Evolutionary conservation across 1,140 invertebrate species (phyloP).

Genomic region (Subanguina moxae): DNA sequence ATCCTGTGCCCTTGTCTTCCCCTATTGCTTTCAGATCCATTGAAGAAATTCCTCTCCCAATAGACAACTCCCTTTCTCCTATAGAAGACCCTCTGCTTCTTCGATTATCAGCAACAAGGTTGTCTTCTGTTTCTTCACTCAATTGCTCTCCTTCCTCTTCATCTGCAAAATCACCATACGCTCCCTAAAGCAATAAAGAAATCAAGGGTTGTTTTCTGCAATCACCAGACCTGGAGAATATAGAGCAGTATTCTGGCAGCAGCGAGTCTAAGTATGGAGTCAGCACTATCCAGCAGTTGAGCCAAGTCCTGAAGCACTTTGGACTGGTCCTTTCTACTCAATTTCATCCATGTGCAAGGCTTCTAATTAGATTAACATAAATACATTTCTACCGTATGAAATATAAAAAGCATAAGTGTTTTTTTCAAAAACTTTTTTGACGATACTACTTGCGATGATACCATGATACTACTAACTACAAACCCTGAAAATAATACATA

Average conservation of each 20-base stretch:
- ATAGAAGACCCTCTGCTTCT: not conserved
- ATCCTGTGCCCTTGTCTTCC: slow-evolving; percentile 40
- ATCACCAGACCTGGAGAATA: slow-evolving; percentile 44
- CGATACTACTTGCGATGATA: too few relatives aligned
- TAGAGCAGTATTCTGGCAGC: slow-evolving; percentile 53
- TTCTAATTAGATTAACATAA: not conserved
- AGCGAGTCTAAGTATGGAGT: slow-evolving; percentile 40
- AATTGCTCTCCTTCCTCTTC: not conserved
- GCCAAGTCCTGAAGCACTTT: slow-evolving; percentile 38
- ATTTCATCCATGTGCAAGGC: slow-evolving; percentile 21
- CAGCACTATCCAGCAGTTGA: slow-evolving; percentile 42
- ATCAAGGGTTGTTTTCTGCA: not conserved
- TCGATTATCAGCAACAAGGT: not conserved
- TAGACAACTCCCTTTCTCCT: slow-evolving; percentile 6
- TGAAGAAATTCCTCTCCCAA: not conserved
- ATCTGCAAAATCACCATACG: slow-evolving; percentile 45
- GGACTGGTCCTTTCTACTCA: slow-evolving; percentile 20
- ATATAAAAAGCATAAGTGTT: too few relatives aligned
- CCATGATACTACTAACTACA: too few relatives aligned
- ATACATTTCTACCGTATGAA: too few relatives aligned
- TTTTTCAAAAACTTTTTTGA: too few relatives aligned
- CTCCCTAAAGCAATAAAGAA: slow-evolving; percentile 41
- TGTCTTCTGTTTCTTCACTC: not conserved
- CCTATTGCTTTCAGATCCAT: not conserved
- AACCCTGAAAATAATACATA: too few relatives aligned